Percentiles rank a stretch among this genome's conserved stretches.
Evolutionary conservation across 2,888 invertebrate species (phyloP).

Genomic region (Sphinx pinastri): DNA sequence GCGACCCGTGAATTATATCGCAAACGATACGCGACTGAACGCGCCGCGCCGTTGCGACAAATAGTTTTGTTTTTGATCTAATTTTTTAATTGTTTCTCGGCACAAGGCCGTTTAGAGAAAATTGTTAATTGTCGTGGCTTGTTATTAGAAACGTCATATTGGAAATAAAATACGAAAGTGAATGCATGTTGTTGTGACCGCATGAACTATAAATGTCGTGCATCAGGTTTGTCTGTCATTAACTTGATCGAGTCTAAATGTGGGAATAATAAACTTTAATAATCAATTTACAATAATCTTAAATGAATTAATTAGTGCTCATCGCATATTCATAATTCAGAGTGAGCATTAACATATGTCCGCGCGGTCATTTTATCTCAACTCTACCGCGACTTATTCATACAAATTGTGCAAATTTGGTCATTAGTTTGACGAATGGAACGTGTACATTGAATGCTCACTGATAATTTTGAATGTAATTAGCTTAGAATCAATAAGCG

Average conservation of each 20-base stretch:
- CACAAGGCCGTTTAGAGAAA: constrained; percentile 26
- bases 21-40: constrained; percentile 58
- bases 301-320: constrained; percentile 15
- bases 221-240: constrained; percentile 2
- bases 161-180: background rate
- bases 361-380: background rate
- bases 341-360: background rate
- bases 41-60: constrained; percentile 61
- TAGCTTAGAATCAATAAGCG: constrained; percentile 32
- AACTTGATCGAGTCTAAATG: constrained; percentile 13
- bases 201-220: background rate
- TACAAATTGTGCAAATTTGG: background rate
- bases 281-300: background rate
- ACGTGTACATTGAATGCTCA: background rate
- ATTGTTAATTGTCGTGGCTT: background rate
- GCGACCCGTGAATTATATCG: constrained; percentile 64
- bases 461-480: constrained; percentile 34
- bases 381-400: background rate
- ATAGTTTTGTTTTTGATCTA: constrained; percentile 67
- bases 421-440: constrained; percentile 7
- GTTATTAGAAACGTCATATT: background rate
- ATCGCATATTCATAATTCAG: background rate
- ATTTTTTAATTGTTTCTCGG: constrained; percentile 63
- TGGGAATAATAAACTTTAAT: background rate
- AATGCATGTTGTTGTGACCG: background rate